Evolutionary conservation across 2,797 vertebrate species (phyloP).

Genomic region (Mallotus villosus): DNA sequence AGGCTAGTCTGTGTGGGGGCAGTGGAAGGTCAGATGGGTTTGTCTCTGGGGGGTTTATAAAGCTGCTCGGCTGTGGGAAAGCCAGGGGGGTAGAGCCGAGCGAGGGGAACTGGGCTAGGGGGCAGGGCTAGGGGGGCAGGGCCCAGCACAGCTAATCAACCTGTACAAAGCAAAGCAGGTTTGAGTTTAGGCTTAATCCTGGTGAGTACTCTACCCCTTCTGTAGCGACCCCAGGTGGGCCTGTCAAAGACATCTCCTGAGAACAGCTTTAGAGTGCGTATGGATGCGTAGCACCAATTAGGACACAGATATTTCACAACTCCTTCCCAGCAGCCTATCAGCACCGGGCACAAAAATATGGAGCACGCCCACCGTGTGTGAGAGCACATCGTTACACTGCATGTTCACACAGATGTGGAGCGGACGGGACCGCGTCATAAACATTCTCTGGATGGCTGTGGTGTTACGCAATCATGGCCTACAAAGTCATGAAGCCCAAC

Average conservation of each 20-base stretch:
- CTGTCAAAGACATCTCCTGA: too few relatives aligned
- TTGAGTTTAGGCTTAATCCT: background rate
- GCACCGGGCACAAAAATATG: too few relatives aligned
- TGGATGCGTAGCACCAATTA: too few relatives aligned
- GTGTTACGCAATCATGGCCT: background rate
- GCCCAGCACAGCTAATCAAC: background rate
- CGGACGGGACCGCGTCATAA: background rate
- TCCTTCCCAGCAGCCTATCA: too few relatives aligned
- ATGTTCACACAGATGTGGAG: background rate
- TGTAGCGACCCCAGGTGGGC: too few relatives aligned
- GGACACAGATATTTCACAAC: too few relatives aligned
- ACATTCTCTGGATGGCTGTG: constrained; percentile 2
- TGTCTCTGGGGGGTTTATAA: background rate
- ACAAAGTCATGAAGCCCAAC: background rate
- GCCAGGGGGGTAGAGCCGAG: too few relatives aligned
- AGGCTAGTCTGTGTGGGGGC: background rate
- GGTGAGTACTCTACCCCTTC: background rate
- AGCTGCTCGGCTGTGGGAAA: background rate
- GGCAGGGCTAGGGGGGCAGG: too few relatives aligned
- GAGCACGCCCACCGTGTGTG: too few relatives aligned
- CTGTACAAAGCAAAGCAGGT: background rate
- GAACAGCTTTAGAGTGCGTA: too few relatives aligned
- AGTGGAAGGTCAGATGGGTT: background rate
- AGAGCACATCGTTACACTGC: background rate
- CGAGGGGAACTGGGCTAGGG: too few relatives aligned